Evolutionary conservation across 1,140 invertebrate genomes (phyloP).

Genomic region (Hirudo medicinalis): DNA sequence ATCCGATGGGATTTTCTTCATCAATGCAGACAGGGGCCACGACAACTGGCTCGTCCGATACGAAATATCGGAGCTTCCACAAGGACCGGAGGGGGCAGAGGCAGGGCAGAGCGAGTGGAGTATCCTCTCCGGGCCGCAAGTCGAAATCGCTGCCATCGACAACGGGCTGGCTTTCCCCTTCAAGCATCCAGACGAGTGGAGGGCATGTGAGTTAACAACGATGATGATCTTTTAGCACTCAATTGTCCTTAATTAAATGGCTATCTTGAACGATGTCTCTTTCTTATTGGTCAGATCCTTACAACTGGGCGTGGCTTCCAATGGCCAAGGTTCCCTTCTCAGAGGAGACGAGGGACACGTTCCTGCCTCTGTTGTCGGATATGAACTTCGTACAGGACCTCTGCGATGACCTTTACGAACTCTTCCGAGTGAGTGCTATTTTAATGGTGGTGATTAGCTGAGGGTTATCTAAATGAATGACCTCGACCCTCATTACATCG

Average conservation of each 20-base stretch:
- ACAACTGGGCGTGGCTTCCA: slow-evolving; percentile 97
- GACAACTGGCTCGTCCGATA: slow-evolving; percentile 99
- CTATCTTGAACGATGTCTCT: no score
- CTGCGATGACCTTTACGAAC: slow-evolving; percentile 81
- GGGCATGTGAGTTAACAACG: slow-evolving; percentile 55
- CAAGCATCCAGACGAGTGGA: slow-evolving; percentile 98
- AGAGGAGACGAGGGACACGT: slow-evolving; percentile 69
- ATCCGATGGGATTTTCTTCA: no score
- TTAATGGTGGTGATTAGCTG: background rate
- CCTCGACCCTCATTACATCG: no score
- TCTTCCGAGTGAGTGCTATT: slow-evolving; percentile 64
- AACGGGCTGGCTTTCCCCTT: slow-evolving; percentile 98
- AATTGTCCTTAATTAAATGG: no score
- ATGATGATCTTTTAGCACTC: no score
- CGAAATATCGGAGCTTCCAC: slow-evolving; percentile 37
- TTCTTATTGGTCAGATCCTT: slow-evolving; percentile 55
- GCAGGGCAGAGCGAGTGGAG: slow-evolving; percentile 49
- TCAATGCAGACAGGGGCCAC: slow-evolving; percentile 70
- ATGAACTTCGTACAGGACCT: slow-evolving; percentile 97
- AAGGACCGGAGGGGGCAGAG: slow-evolving; percentile 45
- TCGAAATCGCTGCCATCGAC: slow-evolving; percentile 91
- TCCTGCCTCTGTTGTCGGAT: slow-evolving; percentile 80
- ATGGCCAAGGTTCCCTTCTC: slow-evolving; percentile 91
- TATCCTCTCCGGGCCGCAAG: slow-evolving; percentile 53
- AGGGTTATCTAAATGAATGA: no score